Percentiles rank a stretch among this genome's conserved stretches.
Evolutionary conservation across 35 echinoderm and acorn worm genomes (phyloP).

Genomic region (Apostichopus californicus): DNA sequence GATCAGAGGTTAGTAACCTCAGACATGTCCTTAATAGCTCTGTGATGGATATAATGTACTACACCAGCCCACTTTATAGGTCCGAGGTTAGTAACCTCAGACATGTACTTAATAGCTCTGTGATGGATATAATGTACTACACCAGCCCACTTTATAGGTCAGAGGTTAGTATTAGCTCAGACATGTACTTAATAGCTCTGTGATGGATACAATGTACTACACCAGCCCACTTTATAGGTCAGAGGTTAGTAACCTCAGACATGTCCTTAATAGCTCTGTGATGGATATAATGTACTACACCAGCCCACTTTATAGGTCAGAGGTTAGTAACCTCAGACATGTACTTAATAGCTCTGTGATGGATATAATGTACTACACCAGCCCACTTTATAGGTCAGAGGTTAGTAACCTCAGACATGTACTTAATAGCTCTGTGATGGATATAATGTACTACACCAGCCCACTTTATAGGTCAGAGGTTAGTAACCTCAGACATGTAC

Average conservation of each 20-base stretch:
- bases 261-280: no score
- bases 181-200: no score
- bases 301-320: conserved; percentile 54
- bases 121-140: no score
- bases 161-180: no score
- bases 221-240: conserved; percentile 96
- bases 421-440: conserved; percentile 92
- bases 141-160: no score
- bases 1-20: conserved; percentile 85
- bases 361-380: conserved; percentile 71
- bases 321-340: not conserved
- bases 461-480: conserved; percentile 98
- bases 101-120: no score
- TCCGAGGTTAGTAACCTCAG: conserved; percentile 74
- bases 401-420: conserved; percentile 76
- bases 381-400: conserved; percentile 97
- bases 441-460: conserved; percentile 95
- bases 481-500: conserved; percentile 65
- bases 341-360: conserved; percentile 50
- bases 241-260: conserved; percentile 64
- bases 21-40: conserved; percentile 87
- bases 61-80: conserved; percentile 93
- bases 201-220: conserved; percentile 58
- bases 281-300: no score
- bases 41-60: conserved; percentile 96